Evolutionary conservation across 2,888 invertebrate species (phyloP).

Genomic region (Xestia ashworthii): DNA sequence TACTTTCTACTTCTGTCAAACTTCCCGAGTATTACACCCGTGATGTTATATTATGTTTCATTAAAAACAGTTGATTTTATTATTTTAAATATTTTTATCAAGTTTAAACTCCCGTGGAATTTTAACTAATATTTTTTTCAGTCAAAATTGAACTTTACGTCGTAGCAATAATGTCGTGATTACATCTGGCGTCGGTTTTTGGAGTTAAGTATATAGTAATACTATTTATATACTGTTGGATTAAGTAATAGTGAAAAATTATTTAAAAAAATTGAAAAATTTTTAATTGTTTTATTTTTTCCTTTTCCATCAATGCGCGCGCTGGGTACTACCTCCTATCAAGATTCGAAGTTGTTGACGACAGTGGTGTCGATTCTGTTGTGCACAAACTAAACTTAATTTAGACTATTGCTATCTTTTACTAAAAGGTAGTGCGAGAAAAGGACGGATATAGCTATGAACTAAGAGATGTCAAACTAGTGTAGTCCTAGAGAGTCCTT

Average conservation of each 20-base stretch:
- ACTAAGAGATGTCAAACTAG: too few relatives aligned
- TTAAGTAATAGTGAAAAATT: slow-evolving; percentile 73
- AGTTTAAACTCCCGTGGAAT: neutral
- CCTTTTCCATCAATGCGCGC: neutral
- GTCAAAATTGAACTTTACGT: slow-evolving; percentile 43
- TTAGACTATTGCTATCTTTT: too few relatives aligned
- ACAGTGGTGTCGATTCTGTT: too few relatives aligned
- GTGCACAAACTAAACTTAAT: too few relatives aligned
- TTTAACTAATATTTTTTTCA: neutral
- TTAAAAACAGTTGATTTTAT: neutral
- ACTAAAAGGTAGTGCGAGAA: too few relatives aligned
- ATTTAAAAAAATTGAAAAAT: slow-evolving; percentile 71
- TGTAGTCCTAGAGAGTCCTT: too few relatives aligned
- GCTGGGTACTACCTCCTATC: too few relatives aligned
- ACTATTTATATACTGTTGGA: slow-evolving; percentile 78
- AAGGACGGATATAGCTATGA: too few relatives aligned
- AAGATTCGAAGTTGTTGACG: too few relatives aligned
- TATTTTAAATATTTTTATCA: neutral
- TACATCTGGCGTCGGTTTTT: slow-evolving; percentile 52
- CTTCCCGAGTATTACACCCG: neutral
- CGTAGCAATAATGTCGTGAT: slow-evolving; percentile 36
- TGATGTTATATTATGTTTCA: neutral
- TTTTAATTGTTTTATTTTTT: slow-evolving; percentile 54
- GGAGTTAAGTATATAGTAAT: slow-evolving; percentile 69
- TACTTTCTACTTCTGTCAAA: neutral